A percentile compares a stretch with the other conserved stretches of the same genome.
phyloP scores from a whole-genome alignment of 2,888 invertebrate genomes.

The Linnaemya tessellans region DNA sequence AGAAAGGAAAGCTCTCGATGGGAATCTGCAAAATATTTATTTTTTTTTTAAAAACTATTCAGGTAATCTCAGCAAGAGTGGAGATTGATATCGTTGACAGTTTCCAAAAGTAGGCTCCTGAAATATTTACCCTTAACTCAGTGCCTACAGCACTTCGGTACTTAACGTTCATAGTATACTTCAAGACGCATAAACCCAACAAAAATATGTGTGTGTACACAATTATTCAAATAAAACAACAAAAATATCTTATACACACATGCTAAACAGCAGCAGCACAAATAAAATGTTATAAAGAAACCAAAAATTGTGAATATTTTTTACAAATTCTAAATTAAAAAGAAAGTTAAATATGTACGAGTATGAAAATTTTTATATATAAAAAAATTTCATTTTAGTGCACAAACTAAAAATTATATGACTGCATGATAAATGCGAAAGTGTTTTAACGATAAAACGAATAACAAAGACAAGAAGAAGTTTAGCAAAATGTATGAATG shows the following conservation, averaged over 20 bases:
- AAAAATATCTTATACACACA: slow-evolving; percentile 36
- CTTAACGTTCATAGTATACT: slow-evolving; percentile 66
- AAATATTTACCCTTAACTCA: slow-evolving; percentile 66
- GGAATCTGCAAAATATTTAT: slow-evolving; percentile 55
- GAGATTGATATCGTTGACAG: slow-evolving; percentile 26
- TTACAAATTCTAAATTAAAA: slow-evolving; percentile 11
- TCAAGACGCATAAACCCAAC: slow-evolving; percentile 67
- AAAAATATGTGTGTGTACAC: slow-evolving; percentile 60
- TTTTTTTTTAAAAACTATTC: neutral
- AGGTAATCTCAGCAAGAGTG: slow-evolving; percentile 17
- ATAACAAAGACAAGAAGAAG: neutral
- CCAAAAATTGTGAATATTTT: slow-evolving; percentile 1
- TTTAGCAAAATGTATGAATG: neutral
- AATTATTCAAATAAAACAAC: slow-evolving; percentile 53
- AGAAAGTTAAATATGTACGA: slow-evolving; percentile 7
- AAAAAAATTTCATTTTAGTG: slow-evolving; percentile 22
- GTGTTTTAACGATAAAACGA: neutral
- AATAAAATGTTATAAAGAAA: slow-evolving; percentile 5
- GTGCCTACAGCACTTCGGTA: slow-evolving; percentile 70
- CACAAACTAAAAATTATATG: neutral
- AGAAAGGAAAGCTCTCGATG: neutral
- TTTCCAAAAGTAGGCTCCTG: slow-evolving; percentile 65
- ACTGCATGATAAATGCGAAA: neutral
- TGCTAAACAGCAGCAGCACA: slow-evolving; percentile 9
- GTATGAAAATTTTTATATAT: neutral